A percentile compares a stretch with the other conserved stretches of the same genome.
phyloP scores from a whole-genome alignment of 2,797 vertebrate genomes.

The Acanthopagrus latus region DNA sequence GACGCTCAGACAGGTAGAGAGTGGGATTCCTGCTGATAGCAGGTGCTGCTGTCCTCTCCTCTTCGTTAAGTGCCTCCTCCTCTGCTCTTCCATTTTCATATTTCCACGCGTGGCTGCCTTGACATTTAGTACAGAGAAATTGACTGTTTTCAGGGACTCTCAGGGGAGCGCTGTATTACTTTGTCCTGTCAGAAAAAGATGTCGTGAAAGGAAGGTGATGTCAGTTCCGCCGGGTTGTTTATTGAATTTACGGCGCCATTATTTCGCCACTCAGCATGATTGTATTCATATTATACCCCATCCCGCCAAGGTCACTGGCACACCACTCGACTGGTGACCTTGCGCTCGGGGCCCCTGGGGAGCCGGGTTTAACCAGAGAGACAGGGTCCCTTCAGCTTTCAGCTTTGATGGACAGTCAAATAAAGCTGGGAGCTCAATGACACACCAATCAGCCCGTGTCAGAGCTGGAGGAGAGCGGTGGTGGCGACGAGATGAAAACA shows the following conservation, averaged over 20 bases:
- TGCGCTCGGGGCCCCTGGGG: slow-evolving; percentile 52
- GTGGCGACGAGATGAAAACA: slow-evolving; percentile 45
- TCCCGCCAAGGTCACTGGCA: slow-evolving; percentile 75
- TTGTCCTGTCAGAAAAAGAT: slow-evolving; percentile 81
- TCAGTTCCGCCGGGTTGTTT: slow-evolving; percentile 79
- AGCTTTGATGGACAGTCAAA: slow-evolving; percentile 75
- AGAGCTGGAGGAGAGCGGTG: slow-evolving; percentile 33
- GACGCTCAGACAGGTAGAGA: slow-evolving; percentile 51
- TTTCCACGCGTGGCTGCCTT: slow-evolving; percentile 78
- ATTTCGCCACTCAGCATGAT: slow-evolving; percentile 85
- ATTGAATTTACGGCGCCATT: slow-evolving; percentile 84
- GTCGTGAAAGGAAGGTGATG: slow-evolving; percentile 82
- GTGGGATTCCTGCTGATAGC: slow-evolving; percentile 55
- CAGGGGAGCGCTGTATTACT: slow-evolving; percentile 77
- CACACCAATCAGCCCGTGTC: slow-evolving; percentile 72
- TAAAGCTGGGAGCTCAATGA: slow-evolving; percentile 73
- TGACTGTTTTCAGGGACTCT: slow-evolving; percentile 81
- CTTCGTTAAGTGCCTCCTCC: slow-evolving; percentile 61
- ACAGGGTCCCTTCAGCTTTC: slow-evolving; percentile 67
- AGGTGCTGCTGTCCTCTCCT: slow-evolving; percentile 63
- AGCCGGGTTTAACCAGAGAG: slow-evolving; percentile 59
- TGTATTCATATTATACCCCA: slow-evolving; percentile 85
- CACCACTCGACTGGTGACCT: slow-evolving; percentile 71
- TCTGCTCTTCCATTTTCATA: slow-evolving; percentile 72
- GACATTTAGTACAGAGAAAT: slow-evolving; percentile 80